Conservation (phyloP, 2,113 vertebrate genomes). For the Columba janthina region DNA sequence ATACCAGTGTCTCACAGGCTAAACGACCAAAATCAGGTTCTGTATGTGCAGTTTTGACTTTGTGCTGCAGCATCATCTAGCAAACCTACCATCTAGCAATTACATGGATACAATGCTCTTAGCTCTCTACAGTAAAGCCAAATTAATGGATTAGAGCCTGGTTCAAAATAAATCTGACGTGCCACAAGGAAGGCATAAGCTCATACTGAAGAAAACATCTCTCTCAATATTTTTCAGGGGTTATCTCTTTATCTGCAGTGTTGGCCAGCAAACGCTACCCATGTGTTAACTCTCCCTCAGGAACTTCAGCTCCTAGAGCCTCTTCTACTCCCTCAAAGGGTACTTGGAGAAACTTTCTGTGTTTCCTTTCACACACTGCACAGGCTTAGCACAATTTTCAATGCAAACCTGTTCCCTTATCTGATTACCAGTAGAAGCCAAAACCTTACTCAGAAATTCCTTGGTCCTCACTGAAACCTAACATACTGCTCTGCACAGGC, state of each 20-base stretch:
- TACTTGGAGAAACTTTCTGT: fast-evolving
- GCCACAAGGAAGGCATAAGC: neutral
- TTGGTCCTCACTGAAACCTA: neutral
- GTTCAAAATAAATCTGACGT: neutral
- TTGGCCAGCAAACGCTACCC: neutral
- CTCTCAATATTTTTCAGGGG: neutral
- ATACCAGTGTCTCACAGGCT: neutral
- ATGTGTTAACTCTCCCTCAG: neutral
- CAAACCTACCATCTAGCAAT: neutral
- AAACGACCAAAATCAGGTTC: neutral
- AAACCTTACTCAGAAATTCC: neutral
- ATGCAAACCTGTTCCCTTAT: neutral
- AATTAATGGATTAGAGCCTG: neutral
- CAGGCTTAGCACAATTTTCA: neutral
- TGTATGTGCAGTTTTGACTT: neutral
- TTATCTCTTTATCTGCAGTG: neutral
- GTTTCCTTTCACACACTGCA: neutral
- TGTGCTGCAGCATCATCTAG: neutral
- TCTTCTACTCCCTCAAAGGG: neutral
- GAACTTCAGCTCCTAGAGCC: neutral
- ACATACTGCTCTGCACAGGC: neutral
- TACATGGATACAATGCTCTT: neutral
- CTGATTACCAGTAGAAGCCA: neutral
- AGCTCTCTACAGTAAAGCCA: neutral
- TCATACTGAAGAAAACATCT: neutral